Percentiles rank a stretch among this genome's conserved stretches.
phyloP scores from a whole-genome alignment of 1,140 invertebrate genomes.

The Drosophila equinoxialis region DNA sequence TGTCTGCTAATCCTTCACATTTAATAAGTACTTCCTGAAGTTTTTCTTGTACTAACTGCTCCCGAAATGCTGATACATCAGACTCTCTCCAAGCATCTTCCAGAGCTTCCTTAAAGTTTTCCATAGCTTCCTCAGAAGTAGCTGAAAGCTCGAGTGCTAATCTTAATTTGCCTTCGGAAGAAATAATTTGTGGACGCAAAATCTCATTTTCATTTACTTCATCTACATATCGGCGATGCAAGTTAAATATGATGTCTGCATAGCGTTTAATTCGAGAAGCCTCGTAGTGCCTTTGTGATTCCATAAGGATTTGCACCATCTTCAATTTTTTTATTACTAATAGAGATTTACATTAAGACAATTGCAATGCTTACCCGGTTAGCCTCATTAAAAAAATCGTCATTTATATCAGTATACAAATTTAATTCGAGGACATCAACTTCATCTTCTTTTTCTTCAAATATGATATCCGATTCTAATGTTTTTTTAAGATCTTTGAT shows the following conservation, averaged over 20 bases:
- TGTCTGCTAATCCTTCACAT: constrained; percentile 80
- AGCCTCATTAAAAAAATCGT: constrained; percentile 57
- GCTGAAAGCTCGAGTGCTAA: constrained; percentile 56
- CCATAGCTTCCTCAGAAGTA: constrained; percentile 61
- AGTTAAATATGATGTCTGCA: constrained; percentile 59
- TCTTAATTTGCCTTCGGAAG: constrained; percentile 57
- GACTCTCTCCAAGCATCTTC: constrained; percentile 80
- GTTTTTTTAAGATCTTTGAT: constrained; percentile 20
- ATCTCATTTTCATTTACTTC: constrained; percentile 58
- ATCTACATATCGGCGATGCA: constrained; percentile 60
- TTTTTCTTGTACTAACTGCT: constrained; percentile 83
- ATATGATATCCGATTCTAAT: constrained; percentile 26
- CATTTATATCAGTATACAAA: constrained; percentile 62
- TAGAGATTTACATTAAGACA: background rate
- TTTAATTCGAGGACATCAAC: constrained; percentile 52
- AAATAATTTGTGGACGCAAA: constrained; percentile 52
- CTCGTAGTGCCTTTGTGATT: constrained; percentile 51
- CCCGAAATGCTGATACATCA: constrained; percentile 83
- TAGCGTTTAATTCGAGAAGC: constrained; percentile 63
- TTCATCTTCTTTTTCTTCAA: constrained; percentile 33
- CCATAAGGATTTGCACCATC: constrained; percentile 66
- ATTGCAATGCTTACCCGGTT: constrained; percentile 37
- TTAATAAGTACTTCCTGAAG: constrained; percentile 84
- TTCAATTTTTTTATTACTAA: constrained; percentile 2
- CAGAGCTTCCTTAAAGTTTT: constrained; percentile 51